Conservation (phyloP, 2,888 invertebrate species). For the Lagria hirta region DNA sequence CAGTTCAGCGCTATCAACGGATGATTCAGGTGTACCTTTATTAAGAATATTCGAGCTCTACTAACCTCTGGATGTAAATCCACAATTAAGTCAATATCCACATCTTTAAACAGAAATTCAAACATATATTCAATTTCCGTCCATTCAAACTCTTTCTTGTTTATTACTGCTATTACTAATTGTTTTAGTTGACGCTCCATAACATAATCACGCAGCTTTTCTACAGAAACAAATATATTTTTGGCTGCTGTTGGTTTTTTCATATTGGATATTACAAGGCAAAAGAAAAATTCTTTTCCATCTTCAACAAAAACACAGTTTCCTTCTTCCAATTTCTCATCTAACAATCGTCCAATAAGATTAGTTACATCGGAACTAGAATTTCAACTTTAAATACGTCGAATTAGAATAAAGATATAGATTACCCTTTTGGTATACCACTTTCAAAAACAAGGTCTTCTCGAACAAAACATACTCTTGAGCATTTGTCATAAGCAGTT, state of each 20-base stretch:
- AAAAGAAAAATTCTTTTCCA: slow-evolving; percentile 3
- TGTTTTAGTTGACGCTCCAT: neutral
- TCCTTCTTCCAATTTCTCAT: slow-evolving; percentile 6
- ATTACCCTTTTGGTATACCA: slow-evolving; percentile 5
- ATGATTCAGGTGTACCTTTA: too few relatives aligned
- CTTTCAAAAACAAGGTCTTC: slow-evolving; percentile 6
- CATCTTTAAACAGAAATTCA: slow-evolving; percentile 1
- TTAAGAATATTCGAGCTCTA: too few relatives aligned
- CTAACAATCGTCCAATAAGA: slow-evolving; percentile 3
- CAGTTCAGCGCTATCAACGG: too few relatives aligned
- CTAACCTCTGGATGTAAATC: too few relatives aligned
- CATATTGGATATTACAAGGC: neutral
- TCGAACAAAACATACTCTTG: slow-evolving; percentile 6
- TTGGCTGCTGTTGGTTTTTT: neutral
- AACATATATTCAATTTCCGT: slow-evolving; percentile 7
- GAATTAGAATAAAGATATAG: slow-evolving; percentile 1
- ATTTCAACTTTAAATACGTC: neutral
- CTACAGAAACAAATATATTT: slow-evolving; percentile 4
- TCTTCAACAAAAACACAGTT: slow-evolving; percentile 1
- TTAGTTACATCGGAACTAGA: neutral
- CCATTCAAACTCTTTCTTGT: neutral
- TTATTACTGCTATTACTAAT: neutral
- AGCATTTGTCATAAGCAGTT: too few relatives aligned
- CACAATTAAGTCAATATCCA: slow-evolving; percentile 1
- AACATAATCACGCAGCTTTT: slow-evolving; percentile 4